phyloP scores from a whole-genome alignment of 1,140 invertebrate genomes.

The Bathynomus jamesi region DNA sequence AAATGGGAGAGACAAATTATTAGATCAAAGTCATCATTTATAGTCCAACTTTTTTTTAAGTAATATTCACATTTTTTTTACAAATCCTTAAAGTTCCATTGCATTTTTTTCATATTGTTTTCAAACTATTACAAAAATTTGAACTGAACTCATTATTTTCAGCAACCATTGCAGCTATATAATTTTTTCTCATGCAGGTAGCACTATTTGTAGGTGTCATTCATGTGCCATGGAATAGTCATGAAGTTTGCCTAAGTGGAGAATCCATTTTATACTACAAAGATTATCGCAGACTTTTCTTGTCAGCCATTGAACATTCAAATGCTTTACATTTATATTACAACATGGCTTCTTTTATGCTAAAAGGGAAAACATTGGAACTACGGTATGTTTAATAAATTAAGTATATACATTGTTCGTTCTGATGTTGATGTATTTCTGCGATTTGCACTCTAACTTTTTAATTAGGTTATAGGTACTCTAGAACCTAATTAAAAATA shows the following conservation, averaged over 20 bases:
- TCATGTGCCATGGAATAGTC: slow-evolving; percentile 50
- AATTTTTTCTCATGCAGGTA: slow-evolving; percentile 41
- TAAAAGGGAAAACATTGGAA: slow-evolving; percentile 56
- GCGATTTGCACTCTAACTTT: background rate
- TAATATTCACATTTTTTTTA: no score
- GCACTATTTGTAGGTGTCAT: slow-evolving; percentile 48
- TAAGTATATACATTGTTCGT: background rate
- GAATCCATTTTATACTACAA: slow-evolving; percentile 48
- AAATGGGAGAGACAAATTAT: no score
- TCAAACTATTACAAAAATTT: no score
- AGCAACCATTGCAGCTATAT: no score
- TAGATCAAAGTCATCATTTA: no score
- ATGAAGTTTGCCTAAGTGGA: slow-evolving; percentile 55
- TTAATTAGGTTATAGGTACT: background rate
- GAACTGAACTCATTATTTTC: no score
- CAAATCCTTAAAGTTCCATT: no score
- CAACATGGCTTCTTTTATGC: slow-evolving; percentile 62
- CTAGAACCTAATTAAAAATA: no score
- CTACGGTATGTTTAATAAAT: slow-evolving; percentile 36
- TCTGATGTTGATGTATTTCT: background rate
- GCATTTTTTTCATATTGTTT: no score
- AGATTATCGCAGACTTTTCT: slow-evolving; percentile 53
- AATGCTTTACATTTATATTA: slow-evolving; percentile 66
- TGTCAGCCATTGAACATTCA: slow-evolving; percentile 58
- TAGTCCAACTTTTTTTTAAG: no score